Conservation (phyloP, 1,140 invertebrate species). For the Drosophila pallidifrons region DNA sequence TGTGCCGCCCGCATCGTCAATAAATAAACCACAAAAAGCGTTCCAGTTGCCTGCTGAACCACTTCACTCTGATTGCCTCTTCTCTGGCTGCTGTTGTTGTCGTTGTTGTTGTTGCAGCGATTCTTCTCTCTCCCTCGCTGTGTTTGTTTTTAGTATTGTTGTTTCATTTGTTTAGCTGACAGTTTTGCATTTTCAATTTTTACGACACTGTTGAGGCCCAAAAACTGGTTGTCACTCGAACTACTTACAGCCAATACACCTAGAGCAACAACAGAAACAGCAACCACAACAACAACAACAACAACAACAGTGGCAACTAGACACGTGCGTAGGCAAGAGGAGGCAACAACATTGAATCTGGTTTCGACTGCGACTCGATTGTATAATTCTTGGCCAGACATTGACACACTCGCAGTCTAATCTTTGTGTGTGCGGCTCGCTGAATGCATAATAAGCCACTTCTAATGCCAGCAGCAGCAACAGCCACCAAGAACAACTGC, state of each 20-base stretch:
- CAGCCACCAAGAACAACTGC: constrained; percentile 13
- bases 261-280: constrained; percentile 20
- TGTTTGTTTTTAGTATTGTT: constrained; percentile 29
- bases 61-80: constrained; percentile 26
- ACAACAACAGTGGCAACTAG: constrained; percentile 12
- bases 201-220: constrained; percentile 35
- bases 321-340: constrained; percentile 23
- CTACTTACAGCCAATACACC: constrained; percentile 31
- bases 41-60: constrained; percentile 61
- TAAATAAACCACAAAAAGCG: constrained; percentile 56
- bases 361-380: constrained; percentile 32
- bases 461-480: constrained; percentile 42
- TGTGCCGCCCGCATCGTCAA: constrained; percentile 24
- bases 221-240: constrained; percentile 49
- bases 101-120: constrained; percentile 17
- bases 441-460: constrained; percentile 64
- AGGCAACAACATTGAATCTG: constrained; percentile 21
- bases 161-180: constrained; percentile 46
- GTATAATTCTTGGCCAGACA: constrained; percentile 70
- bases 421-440: constrained; percentile 25
- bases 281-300: neutral
- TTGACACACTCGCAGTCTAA: constrained; percentile 52
- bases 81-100: neutral
- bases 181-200: constrained; percentile 55
- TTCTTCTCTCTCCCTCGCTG: neutral